These are phyloP conservation scores for Tuberolachnus salignus DNA, from an alignment of 2,888 invertebrate genomes.

Conservation along the genomic window DNA sequence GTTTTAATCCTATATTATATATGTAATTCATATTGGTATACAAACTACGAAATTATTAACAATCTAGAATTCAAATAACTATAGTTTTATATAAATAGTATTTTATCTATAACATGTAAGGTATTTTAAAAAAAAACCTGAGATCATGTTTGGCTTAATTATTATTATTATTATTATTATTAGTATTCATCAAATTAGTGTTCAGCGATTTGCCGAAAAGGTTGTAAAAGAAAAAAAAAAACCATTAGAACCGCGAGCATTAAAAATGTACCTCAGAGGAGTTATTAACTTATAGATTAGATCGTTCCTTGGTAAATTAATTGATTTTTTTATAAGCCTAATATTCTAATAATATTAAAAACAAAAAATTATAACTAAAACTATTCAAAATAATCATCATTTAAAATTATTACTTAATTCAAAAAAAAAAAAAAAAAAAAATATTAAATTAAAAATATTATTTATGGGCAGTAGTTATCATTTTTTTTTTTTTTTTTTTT, in stretches of 20 bases:
- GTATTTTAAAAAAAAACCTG: conserved; percentile 12
- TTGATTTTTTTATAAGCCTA: neutral
- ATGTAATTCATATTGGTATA: too few relatives aligned
- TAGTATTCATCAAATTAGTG: conserved; percentile 2
- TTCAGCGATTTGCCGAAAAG: neutral
- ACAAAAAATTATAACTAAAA: conserved; percentile 8
- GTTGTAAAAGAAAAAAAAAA: neutral
- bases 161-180: too few relatives aligned
- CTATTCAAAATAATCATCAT: conserved; percentile 26
- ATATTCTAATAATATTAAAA: neutral
- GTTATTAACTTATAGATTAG: neutral
- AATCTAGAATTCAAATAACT: too few relatives aligned
- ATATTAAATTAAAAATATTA: conserved; percentile 2
- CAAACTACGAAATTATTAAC: too few relatives aligned
- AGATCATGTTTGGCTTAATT: conserved; percentile 8
- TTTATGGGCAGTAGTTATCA: conserved; percentile 39
- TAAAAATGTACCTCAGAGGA: neutral
- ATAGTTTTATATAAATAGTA: neutral
- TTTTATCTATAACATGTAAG: neutral
- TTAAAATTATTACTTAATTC: neutral
- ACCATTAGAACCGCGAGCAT: neutral
- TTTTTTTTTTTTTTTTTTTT: too few relatives aligned
- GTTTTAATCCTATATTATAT: too few relatives aligned
- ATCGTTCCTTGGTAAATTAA: too few relatives aligned
- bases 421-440: too few relatives aligned